Evolutionary conservation across 2,888 invertebrate species (phyloP), one percentile per base, ranked within the genome.

Genomic region (Electrophaes corylata): DNA sequence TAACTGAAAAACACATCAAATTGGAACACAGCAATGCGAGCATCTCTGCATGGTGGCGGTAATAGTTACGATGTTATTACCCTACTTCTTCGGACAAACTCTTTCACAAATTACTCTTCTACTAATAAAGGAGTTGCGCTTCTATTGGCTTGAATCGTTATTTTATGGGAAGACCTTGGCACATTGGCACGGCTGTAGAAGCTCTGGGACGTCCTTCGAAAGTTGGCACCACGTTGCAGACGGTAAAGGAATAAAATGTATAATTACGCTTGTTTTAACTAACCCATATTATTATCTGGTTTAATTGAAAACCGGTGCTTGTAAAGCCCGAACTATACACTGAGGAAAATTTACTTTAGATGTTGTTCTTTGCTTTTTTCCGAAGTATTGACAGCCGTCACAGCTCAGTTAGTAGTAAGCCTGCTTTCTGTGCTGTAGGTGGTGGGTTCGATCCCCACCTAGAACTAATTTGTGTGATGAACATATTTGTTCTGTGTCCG

Each of bases 141-240:
- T 49, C 49, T 49, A 40, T 12, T 40, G 18, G 33, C 43, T 29
- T 19, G 8, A 37, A 35, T 48, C 19, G 29, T 29, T 29, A 43
- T 12, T 43, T 23, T 37, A 43, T 55, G 43, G 47, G 14, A 35
- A 55, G 45, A 54, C 58, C 58, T 54, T 59, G 55, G 47, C 55
- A 60, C 55, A 60, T 47, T 59, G 50, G 59, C 59, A 55, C 37
- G 54, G 31, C 43, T 59, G 14, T 29, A 37, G 41, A 39, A 44
- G 46, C 51, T 19, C 37, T 50, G 26, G 37, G 29, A 19, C 14
- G 55, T 60, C 60, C 60, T 60, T 52, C 47, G 55, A 14, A 46
- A 40, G 37, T 51, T 60, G 59, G 54, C 55, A 47, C 37, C 46
- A 44, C 29, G 14, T 31, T 31, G 26, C 49, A 23, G 33, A 50